Base-by-base conservation (phyloP, 2,888 invertebrate genomes). In the Yponomeuta evonymella region DNA sequence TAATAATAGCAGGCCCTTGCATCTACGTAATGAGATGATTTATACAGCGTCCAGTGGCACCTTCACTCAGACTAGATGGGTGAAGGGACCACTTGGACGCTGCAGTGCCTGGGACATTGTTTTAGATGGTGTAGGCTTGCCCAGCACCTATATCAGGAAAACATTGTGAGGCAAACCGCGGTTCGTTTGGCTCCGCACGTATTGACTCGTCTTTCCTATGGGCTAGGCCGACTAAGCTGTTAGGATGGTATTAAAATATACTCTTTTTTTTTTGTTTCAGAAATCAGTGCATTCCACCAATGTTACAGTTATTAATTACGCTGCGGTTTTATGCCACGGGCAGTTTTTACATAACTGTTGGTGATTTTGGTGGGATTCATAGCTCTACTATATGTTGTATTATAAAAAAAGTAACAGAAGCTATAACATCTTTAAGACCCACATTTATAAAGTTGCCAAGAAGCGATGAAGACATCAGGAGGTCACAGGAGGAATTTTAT, bases 351-450 rank as follows among this genome's bases (percentile, higher is more conserved):
- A 71, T 73, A 12, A 72, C 73, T 36, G 67, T 72, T 71, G 73
- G 73, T 23, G 74, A 73, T 71, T 73, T 74, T 70, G 66, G 68
- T 73, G 73, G 73, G 11, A 67, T 72, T 43, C 71, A 71, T 43
- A 72, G 48, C 58, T 71, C 74, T 12, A 72, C 71, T 30, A 70
- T 70, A 15, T 64, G 72, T 48, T 5, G 71, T 48, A 69, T 74
- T 29, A 70, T 75, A n/a, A 70, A 75, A 48, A 72, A 48, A 70
- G 72, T 73, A 1, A 72, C 72, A 4, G 70, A 66, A 67, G 72
- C 73, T 12, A 73, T 74, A 63, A 73, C 73, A 33, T 30, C 36
- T 8, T 36, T 73, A n/a, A 48, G 68, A 5, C 23, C 58, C 8
- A 11, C 23, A 2, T 73, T 67, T 63, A 72, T 73, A 58, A 70